Evolutionary conservation across 2,888 invertebrate genomes (phyloP), one percentile per base, ranked within the genome.

Genomic region (Petrolisthes cinctipes): DNA sequence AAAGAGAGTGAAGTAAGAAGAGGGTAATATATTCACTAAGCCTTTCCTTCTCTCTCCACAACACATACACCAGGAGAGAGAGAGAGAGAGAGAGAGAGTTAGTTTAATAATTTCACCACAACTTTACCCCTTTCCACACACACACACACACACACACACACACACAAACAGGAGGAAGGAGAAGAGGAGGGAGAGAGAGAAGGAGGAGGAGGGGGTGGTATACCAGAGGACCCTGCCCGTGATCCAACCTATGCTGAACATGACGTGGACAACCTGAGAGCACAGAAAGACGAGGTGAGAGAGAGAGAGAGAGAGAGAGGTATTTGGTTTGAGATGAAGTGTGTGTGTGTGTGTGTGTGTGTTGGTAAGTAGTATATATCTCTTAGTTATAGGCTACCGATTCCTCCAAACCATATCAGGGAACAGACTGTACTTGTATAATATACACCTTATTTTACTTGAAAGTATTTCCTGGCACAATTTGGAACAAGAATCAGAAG

Each of bases 171-270:
- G 76, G 83, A 83, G 57, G 84, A 23, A 2, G 37, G 37, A 37
- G 37, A 37, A 37, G 37, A 37, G 81, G 53, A 9, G 17, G n/a
- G 78, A 78, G 51, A 37, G 53, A 23, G n/a, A 7, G 56, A 83
- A 56, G 83, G 75, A 56, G 20, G 75, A 4, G 66, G 76, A 51
- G 37, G 61, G 11, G 71, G 81, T 61, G 92, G 93, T 0, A 90
- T 93, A 83, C 93, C 94, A 0, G 94, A 94, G 71, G 95, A 96
- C 92, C 95, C 96, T 0, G 94, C 95, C 0, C 94, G 94, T 88
- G 96, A 96, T 92, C 92, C 94, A 0, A 95, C 95, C 91, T 96
- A 95, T 92, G 93, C 93, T 85, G 96, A 96, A 92, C 93, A 95
- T 5, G 93, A 94, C n/a, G 94, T 96, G 89, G 96, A 96, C 92